Conservation (phyloP, 2,113 vertebrate species). For the Sciurus niger region DNA sequence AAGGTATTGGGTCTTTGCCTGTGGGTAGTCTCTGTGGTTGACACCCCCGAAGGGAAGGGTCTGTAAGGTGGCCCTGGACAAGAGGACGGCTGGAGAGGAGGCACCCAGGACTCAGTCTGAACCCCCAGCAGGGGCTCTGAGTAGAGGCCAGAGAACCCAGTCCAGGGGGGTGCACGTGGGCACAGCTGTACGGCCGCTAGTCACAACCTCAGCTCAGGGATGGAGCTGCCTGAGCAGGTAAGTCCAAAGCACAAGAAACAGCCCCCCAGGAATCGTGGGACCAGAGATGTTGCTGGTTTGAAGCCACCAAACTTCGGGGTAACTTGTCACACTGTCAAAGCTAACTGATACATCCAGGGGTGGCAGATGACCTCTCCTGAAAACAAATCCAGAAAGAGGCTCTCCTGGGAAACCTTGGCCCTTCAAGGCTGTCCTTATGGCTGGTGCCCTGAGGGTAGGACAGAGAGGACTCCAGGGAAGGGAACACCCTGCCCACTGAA, state of each 20-base stretch:
- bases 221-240: not conserved
- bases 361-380: not conserved
- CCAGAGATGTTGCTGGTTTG: not conserved
- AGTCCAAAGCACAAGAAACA: not conserved
- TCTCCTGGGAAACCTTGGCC: not conserved
- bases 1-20: not conserved
- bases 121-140: not conserved
- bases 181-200: not conserved
- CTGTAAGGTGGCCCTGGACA: not conserved
- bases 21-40: not conserved
- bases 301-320: not conserved
- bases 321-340: not conserved
- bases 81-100: not conserved
- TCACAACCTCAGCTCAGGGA: not conserved
- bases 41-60: not conserved
- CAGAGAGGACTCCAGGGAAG: not conserved
- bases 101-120: not conserved
- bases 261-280: not conserved
- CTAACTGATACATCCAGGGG: not conserved
- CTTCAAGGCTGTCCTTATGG: not conserved
- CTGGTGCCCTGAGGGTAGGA: no score
- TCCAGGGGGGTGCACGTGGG: rapidly evolving
- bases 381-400: not conserved
- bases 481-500: not conserved
- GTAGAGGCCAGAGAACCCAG: not conserved